Percentiles rank a stretch among this genome's conserved stretches.
phyloP scores from a whole-genome alignment of 1,140 invertebrate genomes.

The Druon quercuslanigerum region DNA sequence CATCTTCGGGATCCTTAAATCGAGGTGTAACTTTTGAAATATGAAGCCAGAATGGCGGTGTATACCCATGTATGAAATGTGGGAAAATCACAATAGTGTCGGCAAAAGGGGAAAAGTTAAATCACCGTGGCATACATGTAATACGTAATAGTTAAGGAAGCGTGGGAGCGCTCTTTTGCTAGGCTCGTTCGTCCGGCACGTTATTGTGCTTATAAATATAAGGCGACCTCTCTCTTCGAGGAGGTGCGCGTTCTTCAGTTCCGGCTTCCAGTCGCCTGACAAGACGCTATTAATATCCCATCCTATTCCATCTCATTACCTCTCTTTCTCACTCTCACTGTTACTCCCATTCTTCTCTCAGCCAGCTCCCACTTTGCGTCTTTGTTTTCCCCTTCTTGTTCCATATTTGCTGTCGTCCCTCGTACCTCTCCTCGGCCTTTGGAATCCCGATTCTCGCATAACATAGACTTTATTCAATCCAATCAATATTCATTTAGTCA shows the following conservation, averaged over 20 bases:
- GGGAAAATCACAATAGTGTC: slow-evolving; percentile 23
- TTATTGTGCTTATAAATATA: slow-evolving; percentile 61
- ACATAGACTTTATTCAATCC: neutral
- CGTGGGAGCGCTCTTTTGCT: slow-evolving; percentile 48
- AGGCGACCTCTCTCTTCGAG: slow-evolving; percentile 49
- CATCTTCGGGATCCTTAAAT: too few relatives aligned
- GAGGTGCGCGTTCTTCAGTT: slow-evolving; percentile 52
- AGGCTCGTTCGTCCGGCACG: slow-evolving; percentile 43
- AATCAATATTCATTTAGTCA: neutral
- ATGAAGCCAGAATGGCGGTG: neutral
- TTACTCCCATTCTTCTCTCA: slow-evolving; percentile 42
- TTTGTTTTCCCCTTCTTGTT: slow-evolving; percentile 39
- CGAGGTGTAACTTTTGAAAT: too few relatives aligned
- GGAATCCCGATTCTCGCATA: neutral
- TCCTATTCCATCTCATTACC: slow-evolving; percentile 43
- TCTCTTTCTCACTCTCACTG: slow-evolving; percentile 28
- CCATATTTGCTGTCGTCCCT: neutral
- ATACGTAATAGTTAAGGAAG: slow-evolving; percentile 15
- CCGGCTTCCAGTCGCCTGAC: slow-evolving; percentile 57
- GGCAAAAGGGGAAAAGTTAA: slow-evolving; percentile 5
- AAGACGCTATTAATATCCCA: slow-evolving; percentile 56
- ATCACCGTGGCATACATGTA: slow-evolving; percentile 21
- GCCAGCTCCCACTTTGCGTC: slow-evolving; percentile 46
- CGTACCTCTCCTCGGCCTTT: neutral
- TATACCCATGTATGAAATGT: neutral